Percentiles rank a stretch among this genome's conserved stretches.
Conservation (phyloP, 2,113 vertebrate species). For the Alectura lathami region DNA sequence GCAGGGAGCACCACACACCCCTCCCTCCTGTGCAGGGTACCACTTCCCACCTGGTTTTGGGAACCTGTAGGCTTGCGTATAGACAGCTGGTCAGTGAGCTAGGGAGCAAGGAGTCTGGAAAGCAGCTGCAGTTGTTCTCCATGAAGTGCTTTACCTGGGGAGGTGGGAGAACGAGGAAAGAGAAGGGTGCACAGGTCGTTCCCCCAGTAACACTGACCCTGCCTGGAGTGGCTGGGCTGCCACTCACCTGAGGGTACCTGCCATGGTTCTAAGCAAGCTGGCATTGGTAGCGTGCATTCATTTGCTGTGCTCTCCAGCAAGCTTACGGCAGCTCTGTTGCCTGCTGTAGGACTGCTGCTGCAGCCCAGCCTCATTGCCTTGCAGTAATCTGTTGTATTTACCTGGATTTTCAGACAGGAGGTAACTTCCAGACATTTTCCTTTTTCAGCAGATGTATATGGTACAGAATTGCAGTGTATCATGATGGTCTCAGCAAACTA, state of each 20-base stretch:
- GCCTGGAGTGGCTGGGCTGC: fast-evolving
- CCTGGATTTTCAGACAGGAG: not conserved
- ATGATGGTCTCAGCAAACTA: not conserved
- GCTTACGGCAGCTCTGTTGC: not conserved
- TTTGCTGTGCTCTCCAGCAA: fast-evolving
- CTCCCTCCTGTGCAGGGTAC: not conserved
- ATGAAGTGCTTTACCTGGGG: not conserved
- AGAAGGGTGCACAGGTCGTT: not conserved
- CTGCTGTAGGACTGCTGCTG: not conserved
- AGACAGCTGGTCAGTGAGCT: not conserved
- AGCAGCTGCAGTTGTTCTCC: not conserved
- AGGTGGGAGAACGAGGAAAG: not conserved
- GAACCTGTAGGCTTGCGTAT: not conserved
- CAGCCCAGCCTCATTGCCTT: not conserved
- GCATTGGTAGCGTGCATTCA: not conserved
- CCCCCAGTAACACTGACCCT: not conserved
- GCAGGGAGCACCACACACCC: fast-evolving
- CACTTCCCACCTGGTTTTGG: not conserved
- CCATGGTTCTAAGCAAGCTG: not conserved
- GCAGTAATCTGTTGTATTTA: not conserved
- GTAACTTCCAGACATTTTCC: not conserved
- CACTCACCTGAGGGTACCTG: fast-evolving
- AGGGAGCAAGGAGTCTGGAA: not conserved
- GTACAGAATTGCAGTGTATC: not conserved
- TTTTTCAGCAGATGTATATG: not conserved